phyloP scores from a whole-genome alignment of 1,140 invertebrate species.

The Notospermus geniculatus region DNA sequence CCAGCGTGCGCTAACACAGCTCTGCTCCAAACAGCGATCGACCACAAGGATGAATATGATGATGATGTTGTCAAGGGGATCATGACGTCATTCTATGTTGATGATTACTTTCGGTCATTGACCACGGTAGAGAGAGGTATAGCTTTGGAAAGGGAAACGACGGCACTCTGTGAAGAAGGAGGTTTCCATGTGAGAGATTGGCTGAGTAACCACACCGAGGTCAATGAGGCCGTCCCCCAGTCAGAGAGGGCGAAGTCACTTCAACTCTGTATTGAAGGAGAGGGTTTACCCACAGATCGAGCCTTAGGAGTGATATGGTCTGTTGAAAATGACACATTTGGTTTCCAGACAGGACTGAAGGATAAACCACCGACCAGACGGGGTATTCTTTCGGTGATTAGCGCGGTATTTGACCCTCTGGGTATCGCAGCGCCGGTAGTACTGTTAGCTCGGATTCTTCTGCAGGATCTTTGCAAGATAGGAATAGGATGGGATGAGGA shows the following conservation, averaged over 20 bases:
- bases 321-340: constrained; percentile 13
- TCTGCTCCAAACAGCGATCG: constrained; percentile 12
- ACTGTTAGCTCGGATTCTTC: constrained; percentile 11
- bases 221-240: constrained; percentile 15
- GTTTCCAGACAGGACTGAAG: background rate
- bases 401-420: constrained; percentile 19
- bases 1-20: constrained; percentile 16
- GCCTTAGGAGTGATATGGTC: constrained; percentile 11
- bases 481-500: constrained; percentile 19
- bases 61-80: constrained; percentile 7
- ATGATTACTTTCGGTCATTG: constrained; percentile 19
- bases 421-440: constrained; percentile 15
- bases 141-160: no score
- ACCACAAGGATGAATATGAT: constrained; percentile 4
- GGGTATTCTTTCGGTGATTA: constrained; percentile 14
- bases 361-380: background rate
- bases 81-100: constrained; percentile 20
- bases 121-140: background rate
- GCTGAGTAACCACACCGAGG: constrained; percentile 8
- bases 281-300: background rate
- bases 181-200: constrained; percentile 21
- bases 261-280: background rate
- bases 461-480: constrained; percentile 15
- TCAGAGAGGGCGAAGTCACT: background rate
- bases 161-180: constrained; percentile 3